Conservation (phyloP, 2,797 vertebrate species). For the Emydoidea blandingii region DNA sequence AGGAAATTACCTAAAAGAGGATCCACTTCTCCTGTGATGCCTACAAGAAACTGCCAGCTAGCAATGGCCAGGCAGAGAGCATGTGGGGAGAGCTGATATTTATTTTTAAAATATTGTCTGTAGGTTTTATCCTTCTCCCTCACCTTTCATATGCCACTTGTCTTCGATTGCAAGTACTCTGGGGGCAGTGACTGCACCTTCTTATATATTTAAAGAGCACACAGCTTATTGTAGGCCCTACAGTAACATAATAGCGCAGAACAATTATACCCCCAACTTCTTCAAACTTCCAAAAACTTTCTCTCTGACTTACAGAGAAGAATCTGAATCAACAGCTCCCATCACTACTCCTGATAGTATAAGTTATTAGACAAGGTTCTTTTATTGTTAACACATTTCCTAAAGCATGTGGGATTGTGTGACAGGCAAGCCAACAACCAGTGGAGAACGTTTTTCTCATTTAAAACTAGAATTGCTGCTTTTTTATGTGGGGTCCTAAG, state of each 20-base stretch:
- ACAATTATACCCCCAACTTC: not conserved
- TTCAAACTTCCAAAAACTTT: conserved; percentile 50
- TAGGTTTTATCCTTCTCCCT: not conserved
- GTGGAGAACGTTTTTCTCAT: not conserved
- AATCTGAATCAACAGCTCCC: conserved; percentile 33
- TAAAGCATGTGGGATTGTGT: not conserved
- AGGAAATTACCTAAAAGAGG: not conserved
- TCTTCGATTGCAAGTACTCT: not conserved
- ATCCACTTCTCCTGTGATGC: not conserved
- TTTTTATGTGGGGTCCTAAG: not conserved
- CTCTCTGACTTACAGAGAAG: conserved; percentile 25
- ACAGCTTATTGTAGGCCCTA: not conserved
- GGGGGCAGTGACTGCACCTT: not conserved
- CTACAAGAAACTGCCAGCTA: not conserved
- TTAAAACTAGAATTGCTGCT: not conserved
- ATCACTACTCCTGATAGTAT: not conserved
- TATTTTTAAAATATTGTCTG: not conserved
- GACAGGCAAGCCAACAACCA: not conserved
- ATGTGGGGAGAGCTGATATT: not conserved
- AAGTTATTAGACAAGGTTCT: not conserved
- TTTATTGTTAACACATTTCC: conserved; percentile 14
- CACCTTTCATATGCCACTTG: not conserved
- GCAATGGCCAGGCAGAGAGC: not conserved
- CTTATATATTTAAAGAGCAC: not conserved
- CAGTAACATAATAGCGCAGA: not conserved